Conservation (phyloP, 2,888 invertebrate genomes). For the Callyntrura guangdongensis region DNA sequence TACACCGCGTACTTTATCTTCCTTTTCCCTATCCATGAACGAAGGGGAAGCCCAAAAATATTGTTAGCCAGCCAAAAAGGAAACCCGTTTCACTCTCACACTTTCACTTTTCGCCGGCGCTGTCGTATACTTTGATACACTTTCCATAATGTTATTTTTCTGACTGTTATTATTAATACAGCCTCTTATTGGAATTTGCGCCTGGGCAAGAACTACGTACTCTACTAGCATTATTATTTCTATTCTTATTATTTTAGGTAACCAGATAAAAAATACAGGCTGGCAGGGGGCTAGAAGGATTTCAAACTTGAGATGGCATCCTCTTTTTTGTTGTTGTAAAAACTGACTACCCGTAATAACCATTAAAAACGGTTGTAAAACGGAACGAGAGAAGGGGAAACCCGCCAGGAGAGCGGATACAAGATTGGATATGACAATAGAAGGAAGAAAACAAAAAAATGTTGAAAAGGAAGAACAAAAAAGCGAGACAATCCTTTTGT, state of each 20-base stretch:
- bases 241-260: no score
- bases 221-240: background rate
- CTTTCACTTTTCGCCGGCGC: slow-evolving; percentile 37
- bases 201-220: background rate
- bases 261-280: background rate
- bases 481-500: slow-evolving; percentile 33
- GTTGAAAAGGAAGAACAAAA: slow-evolving; percentile 23
- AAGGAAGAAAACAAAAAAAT: slow-evolving; percentile 16
- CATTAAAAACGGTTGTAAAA: slow-evolving; percentile 60
- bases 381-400: slow-evolving; percentile 27
- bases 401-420: slow-evolving; percentile 27
- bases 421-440: slow-evolving; percentile 40
- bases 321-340: slow-evolving; percentile 49
- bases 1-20: slow-evolving; percentile 5
- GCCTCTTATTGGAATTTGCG: slow-evolving; percentile 18
- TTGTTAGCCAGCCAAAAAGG: background rate
- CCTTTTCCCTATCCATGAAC: background rate
- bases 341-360: slow-evolving; percentile 58
- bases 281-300: slow-evolving; percentile 31
- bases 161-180: slow-evolving; percentile 4
- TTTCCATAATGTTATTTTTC: slow-evolving; percentile 41
- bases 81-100: slow-evolving; percentile 39
- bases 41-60: background rate
- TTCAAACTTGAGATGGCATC: slow-evolving; percentile 25
- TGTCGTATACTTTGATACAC: slow-evolving; percentile 35